Evolutionary conservation across 1,140 invertebrate species (phyloP).

Genomic region (Drosophila kanapiae): DNA sequence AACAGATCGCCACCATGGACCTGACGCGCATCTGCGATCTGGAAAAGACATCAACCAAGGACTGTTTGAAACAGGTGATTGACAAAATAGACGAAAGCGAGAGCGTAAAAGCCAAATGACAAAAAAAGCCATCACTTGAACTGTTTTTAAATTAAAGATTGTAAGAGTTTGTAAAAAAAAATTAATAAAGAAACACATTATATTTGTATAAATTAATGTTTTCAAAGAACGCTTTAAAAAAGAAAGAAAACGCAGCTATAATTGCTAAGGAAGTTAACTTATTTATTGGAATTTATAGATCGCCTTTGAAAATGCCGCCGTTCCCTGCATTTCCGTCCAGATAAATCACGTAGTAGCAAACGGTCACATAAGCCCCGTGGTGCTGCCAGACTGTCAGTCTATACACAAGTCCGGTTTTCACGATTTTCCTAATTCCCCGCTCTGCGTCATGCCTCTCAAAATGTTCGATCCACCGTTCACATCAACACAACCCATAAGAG

Average conservation of each 20-base stretch:
- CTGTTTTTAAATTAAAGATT: conserved; percentile 22
- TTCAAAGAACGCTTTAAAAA: not conserved
- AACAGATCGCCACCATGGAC: conserved; percentile 83
- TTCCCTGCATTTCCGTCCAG: too few relatives aligned
- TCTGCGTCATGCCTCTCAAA: too few relatives aligned
- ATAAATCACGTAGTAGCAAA: too few relatives aligned
- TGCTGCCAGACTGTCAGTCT: not conserved
- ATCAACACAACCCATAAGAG: too few relatives aligned
- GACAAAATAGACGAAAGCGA: conserved; percentile 78
- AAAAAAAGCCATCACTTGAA: not conserved
- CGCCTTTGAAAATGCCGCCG: not conserved
- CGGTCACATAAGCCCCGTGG: not conserved
- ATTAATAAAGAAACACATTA: not conserved
- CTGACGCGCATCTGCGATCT: conserved; percentile 79
- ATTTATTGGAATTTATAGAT: not conserved
- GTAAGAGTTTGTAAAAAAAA: conserved; percentile 6
- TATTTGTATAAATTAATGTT: not conserved
- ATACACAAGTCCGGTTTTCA: not conserved
- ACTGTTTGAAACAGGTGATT: conserved; percentile 83
- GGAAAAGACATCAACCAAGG: conserved; percentile 79
- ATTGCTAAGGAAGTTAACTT: too few relatives aligned
- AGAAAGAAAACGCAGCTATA: not conserved
- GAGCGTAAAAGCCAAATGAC: conserved; percentile 46
- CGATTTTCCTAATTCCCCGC: not conserved
- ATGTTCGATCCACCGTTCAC: not conserved